A percentile compares a stretch with the other conserved stretches of the same genome.
Conservation (phyloP, 2,113 vertebrate genomes). For the Oncorhynchus gorbuscha region DNA sequence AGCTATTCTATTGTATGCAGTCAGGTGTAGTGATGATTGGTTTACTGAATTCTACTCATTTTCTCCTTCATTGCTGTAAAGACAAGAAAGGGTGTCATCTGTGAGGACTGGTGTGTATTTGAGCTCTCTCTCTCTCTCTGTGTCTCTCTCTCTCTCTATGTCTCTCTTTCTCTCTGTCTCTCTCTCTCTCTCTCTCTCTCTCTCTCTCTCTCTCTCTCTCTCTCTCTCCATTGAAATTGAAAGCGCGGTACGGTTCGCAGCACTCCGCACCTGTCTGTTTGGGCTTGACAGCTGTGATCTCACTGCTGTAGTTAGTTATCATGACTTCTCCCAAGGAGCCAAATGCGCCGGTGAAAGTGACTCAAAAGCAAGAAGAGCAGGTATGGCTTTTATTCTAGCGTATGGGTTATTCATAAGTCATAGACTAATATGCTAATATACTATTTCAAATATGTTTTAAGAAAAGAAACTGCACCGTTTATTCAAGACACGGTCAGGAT, state of each 20-base stretch:
- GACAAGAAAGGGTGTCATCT: background rate
- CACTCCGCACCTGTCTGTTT: conserved; percentile 18
- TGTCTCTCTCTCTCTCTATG: background rate
- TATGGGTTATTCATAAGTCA: conserved; percentile 2
- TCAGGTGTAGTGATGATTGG: background rate
- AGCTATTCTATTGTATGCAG: background rate
- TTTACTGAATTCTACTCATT: background rate
- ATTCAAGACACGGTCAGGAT: too few relatives aligned
- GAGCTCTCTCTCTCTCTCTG: background rate
- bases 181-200: too few relatives aligned
- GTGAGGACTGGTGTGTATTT: too few relatives aligned
- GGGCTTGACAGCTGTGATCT: conserved; percentile 45
- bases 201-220: background rate
- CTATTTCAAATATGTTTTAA: background rate
- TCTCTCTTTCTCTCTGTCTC: conserved; percentile 5
- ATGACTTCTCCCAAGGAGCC: conserved; percentile 93
- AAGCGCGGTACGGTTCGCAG: conserved; percentile 8
- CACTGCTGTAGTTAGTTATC: conserved; percentile 50
- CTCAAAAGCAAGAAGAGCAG: conserved; percentile 85
- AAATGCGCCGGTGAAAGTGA: conserved; percentile 79
- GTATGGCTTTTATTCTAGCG: conserved; percentile 66
- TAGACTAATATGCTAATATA: background rate
- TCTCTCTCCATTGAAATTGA: conserved; percentile 11
- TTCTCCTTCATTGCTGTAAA: too few relatives aligned
- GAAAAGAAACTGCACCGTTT: too few relatives aligned